Evolutionary conservation across 2,113 vertebrate genomes (phyloP).

Genomic region (Microtus ochrogaster): DNA sequence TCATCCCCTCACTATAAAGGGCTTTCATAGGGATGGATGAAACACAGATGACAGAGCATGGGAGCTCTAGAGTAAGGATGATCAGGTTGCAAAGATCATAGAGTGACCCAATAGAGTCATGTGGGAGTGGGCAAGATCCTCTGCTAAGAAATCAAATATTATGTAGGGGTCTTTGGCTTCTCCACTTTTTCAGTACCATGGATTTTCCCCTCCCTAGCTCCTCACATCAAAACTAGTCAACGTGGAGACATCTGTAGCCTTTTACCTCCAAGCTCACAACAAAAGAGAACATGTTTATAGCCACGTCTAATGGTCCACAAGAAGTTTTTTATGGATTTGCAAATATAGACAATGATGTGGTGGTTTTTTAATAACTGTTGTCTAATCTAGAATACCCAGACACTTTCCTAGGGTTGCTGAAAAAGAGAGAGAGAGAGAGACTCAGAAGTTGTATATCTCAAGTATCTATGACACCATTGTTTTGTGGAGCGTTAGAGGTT

Average conservation of each 20-base stretch:
- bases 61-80: not conserved
- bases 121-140: not conserved
- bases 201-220: not conserved
- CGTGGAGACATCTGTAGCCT: not conserved
- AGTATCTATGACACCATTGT: conserved; percentile 21
- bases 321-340: not conserved
- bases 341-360: not conserved
- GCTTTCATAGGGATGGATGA: not conserved
- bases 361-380: conserved; percentile 33
- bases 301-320: conserved; percentile 3
- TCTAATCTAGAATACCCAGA: not conserved
- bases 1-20: not conserved
- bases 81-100: not conserved
- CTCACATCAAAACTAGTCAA: not conserved
- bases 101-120: not conserved
- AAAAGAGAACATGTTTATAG: not conserved
- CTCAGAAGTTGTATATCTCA: not conserved
- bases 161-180: not conserved
- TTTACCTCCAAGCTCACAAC: not conserved
- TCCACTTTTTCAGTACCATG: not conserved
- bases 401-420: not conserved
- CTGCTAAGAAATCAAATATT: not conserved
- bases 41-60: not conserved
- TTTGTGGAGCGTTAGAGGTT: not conserved
- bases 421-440: not conserved